These are phyloP conservation scores for Morone chrysops DNA, from an alignment of 2,113 vertebrate genomes.

Conservation along the genomic window DNA sequence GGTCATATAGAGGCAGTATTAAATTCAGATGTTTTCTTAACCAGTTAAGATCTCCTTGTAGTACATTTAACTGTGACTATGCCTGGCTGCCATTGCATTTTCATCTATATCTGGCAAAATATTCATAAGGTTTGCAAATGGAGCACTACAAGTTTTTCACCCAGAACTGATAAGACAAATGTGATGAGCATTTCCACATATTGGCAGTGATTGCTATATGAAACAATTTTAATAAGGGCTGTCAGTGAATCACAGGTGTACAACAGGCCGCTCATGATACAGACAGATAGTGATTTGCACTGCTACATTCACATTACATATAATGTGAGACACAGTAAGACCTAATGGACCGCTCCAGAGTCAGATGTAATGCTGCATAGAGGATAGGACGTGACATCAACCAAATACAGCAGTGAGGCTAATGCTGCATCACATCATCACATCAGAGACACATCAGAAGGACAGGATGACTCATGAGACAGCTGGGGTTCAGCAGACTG, in stretches of 20 bases:
- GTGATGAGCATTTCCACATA: background rate
- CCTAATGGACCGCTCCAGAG: conserved; percentile 59
- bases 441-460: conserved; percentile 39
- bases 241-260: conserved; percentile 46
- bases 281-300: conserved; percentile 26
- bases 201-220: background rate
- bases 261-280: conserved; percentile 14
- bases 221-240: conserved; percentile 23
- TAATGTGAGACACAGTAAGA: conserved; percentile 52
- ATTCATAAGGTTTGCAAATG: background rate
- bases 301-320: conserved; percentile 48
- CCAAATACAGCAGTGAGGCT: conserved; percentile 53
- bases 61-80: background rate
- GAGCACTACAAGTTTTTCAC: background rate
- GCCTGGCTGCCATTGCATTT: background rate
- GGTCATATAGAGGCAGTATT: no score
- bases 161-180: background rate
- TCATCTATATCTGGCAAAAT: background rate
- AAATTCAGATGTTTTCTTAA: no score
- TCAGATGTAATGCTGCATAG: conserved; percentile 63
- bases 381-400: conserved; percentile 53
- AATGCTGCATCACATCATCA: conserved; percentile 64
- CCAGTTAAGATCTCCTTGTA: no score
- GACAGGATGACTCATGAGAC: conserved; percentile 53
- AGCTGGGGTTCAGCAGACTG: conserved; percentile 30